Base-by-base conservation (phyloP, 2,797 vertebrate genomes). In the Triplophysa yarkandensis region DNA sequence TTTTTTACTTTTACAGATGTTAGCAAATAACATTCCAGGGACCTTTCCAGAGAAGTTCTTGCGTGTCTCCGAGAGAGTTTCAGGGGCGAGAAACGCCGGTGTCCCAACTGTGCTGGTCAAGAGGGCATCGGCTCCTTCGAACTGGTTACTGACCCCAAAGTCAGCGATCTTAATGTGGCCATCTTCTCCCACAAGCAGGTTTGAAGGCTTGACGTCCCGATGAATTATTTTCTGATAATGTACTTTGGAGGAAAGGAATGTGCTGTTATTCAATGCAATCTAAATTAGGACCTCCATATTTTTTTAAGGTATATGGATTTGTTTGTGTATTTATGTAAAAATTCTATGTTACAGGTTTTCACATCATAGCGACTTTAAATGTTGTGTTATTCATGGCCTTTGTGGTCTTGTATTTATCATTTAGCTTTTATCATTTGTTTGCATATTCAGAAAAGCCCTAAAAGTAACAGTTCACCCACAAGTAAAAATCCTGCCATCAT, bases 181-280 rank as follows among this genome's bases (percentile, higher is more conserved):
- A 0, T 97, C 98, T 71, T 99, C 98, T 21, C 95, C 98, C 23
- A 98, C 93, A 3, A 99, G 84, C 68, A 99, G 93, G 86, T 99
- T 99, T 46, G 98, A 99, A 39, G 98, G 98, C 80, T 99, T 99
- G 75, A 99, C 86, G 80, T 99, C 98, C 66, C 98, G 90, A 83
- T 99, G 98, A 86, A 99, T 96, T 84, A 99, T 99, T 91, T 94
- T 98, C 90, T 99, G 98, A 82, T 99, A 99, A 89, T 99, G 98
- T 75, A 99, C 98, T 99, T 88, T 13, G 23, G 9, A 76, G 19
- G 34, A 14, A 1, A 3, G 57, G n/a, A 63, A 25, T 28, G 30
- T 27, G 23, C 36, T 27, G 30, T 55, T 36, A 61, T 17, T 46
- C 5, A 32, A 23, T 46, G 19, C 23, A 43, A 41, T 28, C 14